Evolutionary conservation across 2,797 vertebrate species (phyloP).

Genomic region (Alectoris magna): DNA sequence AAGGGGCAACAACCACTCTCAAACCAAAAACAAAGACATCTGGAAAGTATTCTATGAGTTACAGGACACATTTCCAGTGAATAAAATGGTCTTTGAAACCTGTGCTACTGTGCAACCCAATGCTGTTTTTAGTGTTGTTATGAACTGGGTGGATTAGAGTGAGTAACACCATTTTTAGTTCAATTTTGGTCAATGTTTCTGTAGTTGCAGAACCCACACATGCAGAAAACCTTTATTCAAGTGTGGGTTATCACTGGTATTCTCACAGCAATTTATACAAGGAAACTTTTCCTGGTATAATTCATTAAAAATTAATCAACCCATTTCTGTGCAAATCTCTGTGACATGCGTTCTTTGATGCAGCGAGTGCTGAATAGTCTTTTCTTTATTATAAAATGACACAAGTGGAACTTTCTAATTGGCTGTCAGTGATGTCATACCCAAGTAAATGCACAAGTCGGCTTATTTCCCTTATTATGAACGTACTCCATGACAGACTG

Average conservation of each 20-base stretch:
- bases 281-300: constrained; percentile 69
- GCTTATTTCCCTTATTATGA: constrained; percentile 58
- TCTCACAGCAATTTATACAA: constrained; percentile 66
- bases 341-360: constrained; percentile 74
- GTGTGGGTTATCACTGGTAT: constrained; percentile 46
- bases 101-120: not conserved
- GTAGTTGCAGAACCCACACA: constrained; percentile 22
- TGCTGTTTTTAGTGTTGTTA: constrained; percentile 43
- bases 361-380: constrained; percentile 71
- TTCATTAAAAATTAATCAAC: constrained; percentile 80
- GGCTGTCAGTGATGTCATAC: constrained; percentile 76
- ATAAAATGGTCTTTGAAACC: constrained; percentile 50
- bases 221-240: constrained; percentile 53
- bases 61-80: not conserved
- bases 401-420: constrained; percentile 77
- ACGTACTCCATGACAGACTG: constrained; percentile 35
- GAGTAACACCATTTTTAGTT: constrained; percentile 30
- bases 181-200: constrained; percentile 4
- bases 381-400: constrained; percentile 77
- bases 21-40: not conserved
- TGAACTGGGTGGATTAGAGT: constrained; percentile 36
- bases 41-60: constrained; percentile 17
- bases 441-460: constrained; percentile 50
- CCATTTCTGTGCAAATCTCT: constrained; percentile 79
- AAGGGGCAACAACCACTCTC: not conserved